These are phyloP conservation scores for Oreotrochilus melanogaster DNA, from an alignment of 2,113 vertebrate genomes.

Conservation along the genomic window DNA sequence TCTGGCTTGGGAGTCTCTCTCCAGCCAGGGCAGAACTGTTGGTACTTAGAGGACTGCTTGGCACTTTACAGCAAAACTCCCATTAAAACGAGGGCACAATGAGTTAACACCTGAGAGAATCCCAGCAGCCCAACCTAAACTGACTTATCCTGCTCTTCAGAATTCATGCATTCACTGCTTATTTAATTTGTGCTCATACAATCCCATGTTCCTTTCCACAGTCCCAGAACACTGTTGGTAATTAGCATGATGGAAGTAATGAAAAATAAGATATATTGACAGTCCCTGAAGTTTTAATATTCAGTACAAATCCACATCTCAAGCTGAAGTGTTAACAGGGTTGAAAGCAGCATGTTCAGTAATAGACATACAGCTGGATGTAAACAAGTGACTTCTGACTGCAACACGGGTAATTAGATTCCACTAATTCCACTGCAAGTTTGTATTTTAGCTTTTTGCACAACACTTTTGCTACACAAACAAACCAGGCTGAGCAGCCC, in stretches of 20 bases:
- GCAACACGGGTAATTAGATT: not conserved
- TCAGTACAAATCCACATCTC: not conserved
- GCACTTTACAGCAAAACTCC: not conserved
- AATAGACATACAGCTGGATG: not conserved
- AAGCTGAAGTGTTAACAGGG: not conserved
- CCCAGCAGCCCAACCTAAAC: not conserved
- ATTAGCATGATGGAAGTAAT: constrained; percentile 1
- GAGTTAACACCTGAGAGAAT: not conserved
- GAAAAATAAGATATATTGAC: not conserved
- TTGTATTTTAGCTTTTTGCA: not conserved
- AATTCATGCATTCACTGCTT: not conserved
- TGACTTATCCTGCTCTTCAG: not conserved
- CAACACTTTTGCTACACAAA: not conserved
- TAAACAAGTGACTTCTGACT: not conserved
- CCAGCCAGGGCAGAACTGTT: not conserved
- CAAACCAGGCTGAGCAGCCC: not conserved
- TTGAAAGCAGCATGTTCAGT: not conserved
- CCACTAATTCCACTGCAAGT: not conserved
- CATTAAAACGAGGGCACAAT: not conserved
- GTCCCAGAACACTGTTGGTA: not conserved
- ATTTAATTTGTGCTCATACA: not conserved
- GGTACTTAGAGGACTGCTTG: not conserved
- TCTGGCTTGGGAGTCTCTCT: not conserved
- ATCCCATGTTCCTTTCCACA: not conserved
- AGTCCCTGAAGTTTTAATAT: not conserved